Percentiles rank a stretch among this genome's conserved stretches.
phyloP scores from a whole-genome alignment of 2,888 invertebrate species.

The Eupithecia inturbata region DNA sequence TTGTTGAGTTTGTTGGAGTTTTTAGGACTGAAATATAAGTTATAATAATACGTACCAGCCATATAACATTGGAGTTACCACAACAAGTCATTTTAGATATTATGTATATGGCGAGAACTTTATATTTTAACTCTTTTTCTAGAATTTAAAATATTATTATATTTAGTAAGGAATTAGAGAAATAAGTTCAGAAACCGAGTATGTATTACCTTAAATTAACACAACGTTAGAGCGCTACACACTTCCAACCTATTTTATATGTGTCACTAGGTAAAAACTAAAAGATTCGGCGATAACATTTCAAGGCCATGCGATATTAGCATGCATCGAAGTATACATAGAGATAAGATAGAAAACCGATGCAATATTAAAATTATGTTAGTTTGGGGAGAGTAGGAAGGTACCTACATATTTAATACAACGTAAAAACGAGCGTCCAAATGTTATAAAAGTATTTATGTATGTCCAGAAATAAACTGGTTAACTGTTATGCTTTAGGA shows the following conservation, averaged over 20 bases:
- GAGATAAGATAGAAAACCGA: constrained; percentile 71
- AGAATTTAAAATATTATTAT: not conserved
- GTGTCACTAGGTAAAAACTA: constrained; percentile 56
- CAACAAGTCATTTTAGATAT: not conserved
- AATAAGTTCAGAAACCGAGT: not conserved
- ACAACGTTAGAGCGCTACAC: not conserved
- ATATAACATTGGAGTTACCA: not conserved
- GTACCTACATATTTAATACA: not conserved
- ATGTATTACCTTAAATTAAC: not conserved
- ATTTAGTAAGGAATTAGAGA: not conserved
- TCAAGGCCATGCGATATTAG: constrained; percentile 62
- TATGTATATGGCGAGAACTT: not conserved
- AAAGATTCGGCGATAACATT: constrained; percentile 65
- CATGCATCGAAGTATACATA: constrained; percentile 57
- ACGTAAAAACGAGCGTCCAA: not conserved
- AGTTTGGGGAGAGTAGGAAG: not conserved
- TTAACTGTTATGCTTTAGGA: constrained; percentile 13
- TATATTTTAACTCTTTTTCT: not conserved
- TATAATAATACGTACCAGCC: not conserved
- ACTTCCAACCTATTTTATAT: constrained; percentile 46
- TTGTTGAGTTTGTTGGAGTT: too few species aligned
- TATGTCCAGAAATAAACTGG: constrained; percentile 4
- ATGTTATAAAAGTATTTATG: not conserved
- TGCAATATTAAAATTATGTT: constrained; percentile 34
- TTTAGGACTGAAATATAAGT: not conserved